phyloP scores from a whole-genome alignment of 92 coral and sea anemone genomes.

The Epizoanthus stellaris region DNA sequence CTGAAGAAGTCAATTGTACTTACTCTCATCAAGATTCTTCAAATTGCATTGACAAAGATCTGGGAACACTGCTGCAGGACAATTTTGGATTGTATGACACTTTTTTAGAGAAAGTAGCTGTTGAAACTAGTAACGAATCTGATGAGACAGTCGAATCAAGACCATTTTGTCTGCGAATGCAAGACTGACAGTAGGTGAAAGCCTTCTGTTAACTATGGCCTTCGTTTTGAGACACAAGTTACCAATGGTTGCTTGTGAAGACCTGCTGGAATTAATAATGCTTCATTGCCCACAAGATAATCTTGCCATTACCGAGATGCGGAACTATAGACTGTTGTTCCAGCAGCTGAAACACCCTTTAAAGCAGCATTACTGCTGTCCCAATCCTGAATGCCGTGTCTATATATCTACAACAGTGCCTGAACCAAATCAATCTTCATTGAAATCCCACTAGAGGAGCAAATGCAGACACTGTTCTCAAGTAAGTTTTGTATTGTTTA shows the following conservation, averaged over 20 bases:
- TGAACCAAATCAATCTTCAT: background rate
- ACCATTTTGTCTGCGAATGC: background rate
- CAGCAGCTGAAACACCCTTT: conserved; percentile 16
- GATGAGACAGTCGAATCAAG: no score
- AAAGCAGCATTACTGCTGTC: conserved; percentile 16
- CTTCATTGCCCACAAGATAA: conserved; percentile 23
- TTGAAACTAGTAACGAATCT: no score
- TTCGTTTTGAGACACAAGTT: conserved; percentile 19
- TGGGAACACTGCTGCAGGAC: no score
- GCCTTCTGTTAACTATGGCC: conserved; percentile 23
- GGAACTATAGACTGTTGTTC: conserved; percentile 4
- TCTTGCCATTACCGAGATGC: background rate
- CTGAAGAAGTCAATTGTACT: no score
- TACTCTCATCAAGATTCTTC: no score
- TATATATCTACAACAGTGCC: background rate
- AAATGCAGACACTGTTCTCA: conserved; percentile 23
- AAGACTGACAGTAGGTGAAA: conserved; percentile 17
- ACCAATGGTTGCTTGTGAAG: conserved; percentile 10
- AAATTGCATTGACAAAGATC: no score
- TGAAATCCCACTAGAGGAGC: conserved; percentile 33
- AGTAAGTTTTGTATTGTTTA: conserved; percentile 6
- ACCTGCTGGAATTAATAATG: conserved; percentile 15
- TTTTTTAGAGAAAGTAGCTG: no score
- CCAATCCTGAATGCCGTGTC: background rate
- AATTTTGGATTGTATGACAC: no score